Evolutionary conservation across 1,140 invertebrate genomes (phyloP).

Genomic region (Protaetia brevitarsis): DNA sequence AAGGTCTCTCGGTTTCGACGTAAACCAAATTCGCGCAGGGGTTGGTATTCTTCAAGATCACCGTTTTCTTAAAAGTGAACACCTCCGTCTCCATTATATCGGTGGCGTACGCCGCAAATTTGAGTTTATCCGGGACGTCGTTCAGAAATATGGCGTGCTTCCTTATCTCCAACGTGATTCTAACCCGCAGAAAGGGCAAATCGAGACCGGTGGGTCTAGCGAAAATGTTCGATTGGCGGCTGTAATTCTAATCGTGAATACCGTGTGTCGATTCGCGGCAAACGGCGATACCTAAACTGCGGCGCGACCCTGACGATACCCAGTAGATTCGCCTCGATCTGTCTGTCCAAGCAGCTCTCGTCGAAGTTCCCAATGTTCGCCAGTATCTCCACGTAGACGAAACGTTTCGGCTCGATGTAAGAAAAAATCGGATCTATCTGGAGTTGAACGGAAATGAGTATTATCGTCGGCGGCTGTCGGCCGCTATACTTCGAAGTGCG

Average conservation of each 20-base stretch:
- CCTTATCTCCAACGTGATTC: conserved; percentile 31
- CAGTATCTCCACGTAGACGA: background rate
- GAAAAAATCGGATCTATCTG: background rate
- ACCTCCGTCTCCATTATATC: conserved; percentile 29
- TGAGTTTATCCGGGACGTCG: conserved; percentile 6
- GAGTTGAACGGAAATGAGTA: background rate
- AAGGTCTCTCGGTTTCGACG: conserved; percentile 20
- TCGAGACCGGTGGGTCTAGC: conserved; percentile 28
- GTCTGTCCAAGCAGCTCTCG: conserved; percentile 21
- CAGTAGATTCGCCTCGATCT: conserved; percentile 26
- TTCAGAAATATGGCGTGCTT: conserved; percentile 26
- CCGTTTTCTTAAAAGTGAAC: conserved; percentile 12
- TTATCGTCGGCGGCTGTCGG: background rate
- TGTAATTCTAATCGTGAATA: background rate
- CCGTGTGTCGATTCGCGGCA: background rate
- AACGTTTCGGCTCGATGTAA: background rate
- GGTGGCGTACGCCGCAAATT: conserved; percentile 32
- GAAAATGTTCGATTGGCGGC: conserved; percentile 33
- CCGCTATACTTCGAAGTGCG: conserved; percentile 1
- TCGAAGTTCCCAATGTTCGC: conserved; percentile 12
- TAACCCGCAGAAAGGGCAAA: conserved; percentile 23
- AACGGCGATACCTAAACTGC: conserved; percentile 21
- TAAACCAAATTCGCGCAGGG: background rate
- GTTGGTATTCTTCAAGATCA: conserved; percentile 21
- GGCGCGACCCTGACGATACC: conserved; percentile 27